Evolutionary conservation across 2,797 vertebrate genomes (phyloP), one percentile per base, ranked within the genome.

Genomic region (Taenioides sp.): DNA sequence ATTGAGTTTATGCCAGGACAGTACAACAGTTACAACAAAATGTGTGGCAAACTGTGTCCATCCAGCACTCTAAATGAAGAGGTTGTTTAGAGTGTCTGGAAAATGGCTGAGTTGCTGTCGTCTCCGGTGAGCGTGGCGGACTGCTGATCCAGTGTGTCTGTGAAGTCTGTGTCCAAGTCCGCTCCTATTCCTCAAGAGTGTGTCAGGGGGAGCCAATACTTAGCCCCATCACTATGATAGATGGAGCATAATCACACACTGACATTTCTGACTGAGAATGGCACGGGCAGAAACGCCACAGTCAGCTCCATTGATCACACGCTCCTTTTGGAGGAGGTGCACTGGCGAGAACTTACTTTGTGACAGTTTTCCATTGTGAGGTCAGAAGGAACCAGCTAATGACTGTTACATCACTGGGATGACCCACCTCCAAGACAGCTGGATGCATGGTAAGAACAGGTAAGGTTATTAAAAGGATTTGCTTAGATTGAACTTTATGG

Each of bases 291-390:
- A 92, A 95, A 93, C 75, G 81, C 88, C 90, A 71, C 90, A 91
- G 91, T 94, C 93, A 95, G 91, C 87, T 78, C 79, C 65, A 95
- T 93, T 92, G 93, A 93, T 93, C 88, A 84, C 80, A 77, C 67
- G 80, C 28, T 62, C 17, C 89, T 90, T 92, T 87, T 83, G 83
- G 80, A 80, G 80, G 80, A 79, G 79, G 84, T 79, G 84, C 82
- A 82, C 85, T 90, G 87, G 79, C 77, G 77, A 92, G 86, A 89
- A 94, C 87, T 92, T 91, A 90, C 84, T 92, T 91, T 88, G 88
- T 91, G 92, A 93, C 91, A 94, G 91, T 94, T 95, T 89, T 87
- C 92, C 88, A 91, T 88, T 91, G 83, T 90, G 79, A 89, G 89
- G 87, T 94, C 92, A 93, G 84, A 72, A 49, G 54, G 37, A 80